Evolutionary conservation across 2,888 invertebrate genomes (phyloP), one percentile per base, ranked within the genome.

Genomic region (Conomelus anceps): DNA sequence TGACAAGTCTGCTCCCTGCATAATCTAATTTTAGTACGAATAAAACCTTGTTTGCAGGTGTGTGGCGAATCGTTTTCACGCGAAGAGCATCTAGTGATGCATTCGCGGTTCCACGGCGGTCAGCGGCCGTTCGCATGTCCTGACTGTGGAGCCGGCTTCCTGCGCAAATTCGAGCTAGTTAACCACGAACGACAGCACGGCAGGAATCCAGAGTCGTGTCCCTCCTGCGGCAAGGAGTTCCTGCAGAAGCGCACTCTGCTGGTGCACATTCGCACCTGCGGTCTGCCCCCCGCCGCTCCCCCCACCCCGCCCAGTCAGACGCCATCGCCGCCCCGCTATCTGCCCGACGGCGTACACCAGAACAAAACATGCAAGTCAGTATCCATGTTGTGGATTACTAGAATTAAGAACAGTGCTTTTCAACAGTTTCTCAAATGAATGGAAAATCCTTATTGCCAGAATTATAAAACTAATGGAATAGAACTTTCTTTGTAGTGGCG

Each of bases 51-150:
- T 41, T 63, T 63, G 63, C 84, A 92, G 92, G 97, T 98, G 90
- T 99, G 99, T 92, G 97, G 96, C 3, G 99, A 99, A 93, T 98
- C 98, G 90, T 98, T 98, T 93, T 97, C 97, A 17, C 96, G 98
- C 91, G 96, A 98, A 93, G 98, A 98, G 93, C 98, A 98, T 93
- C 95, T 98, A 87, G 94, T 94, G 91, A 94, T 94, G 94, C 94
- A 94, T 93, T 94, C 94, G 91, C 92, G 92, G 90, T 98, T 98
- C 94, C 98, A 98, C 94, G 98, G 98, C n/a, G 99, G 99, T 9
- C 96, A 98, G 92, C 97, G 98, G 92, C 99, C 99, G 17, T 99
- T 98, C 94, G 97, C 97, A 91, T 99, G 99, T 93, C 96, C 96
- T 89, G 98, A 98, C 92, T 99, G 99, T 92, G 97, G 97, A 23